These are phyloP conservation scores for Octodonta nipae DNA, from an alignment of 2,888 invertebrate genomes.

Conservation along the genomic window DNA sequence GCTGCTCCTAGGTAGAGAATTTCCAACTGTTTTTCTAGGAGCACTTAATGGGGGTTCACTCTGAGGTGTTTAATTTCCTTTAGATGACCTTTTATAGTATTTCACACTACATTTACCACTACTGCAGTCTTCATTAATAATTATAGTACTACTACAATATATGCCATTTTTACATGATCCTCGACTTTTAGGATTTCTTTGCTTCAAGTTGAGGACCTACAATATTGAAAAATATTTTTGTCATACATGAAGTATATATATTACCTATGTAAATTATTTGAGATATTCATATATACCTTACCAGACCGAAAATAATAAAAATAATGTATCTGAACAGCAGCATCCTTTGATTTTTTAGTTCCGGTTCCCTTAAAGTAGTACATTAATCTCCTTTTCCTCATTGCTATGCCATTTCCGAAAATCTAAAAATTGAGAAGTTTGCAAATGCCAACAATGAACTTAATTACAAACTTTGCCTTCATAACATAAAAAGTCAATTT, in stretches of 20 bases:
- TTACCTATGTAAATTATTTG: neutral
- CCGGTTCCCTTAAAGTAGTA: slow-evolving; percentile 3
- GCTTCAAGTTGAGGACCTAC: neutral
- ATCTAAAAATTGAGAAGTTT: no score
- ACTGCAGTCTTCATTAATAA: slow-evolving; percentile 1
- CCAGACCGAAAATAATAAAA: slow-evolving; percentile 4
- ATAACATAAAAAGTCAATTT: no score
- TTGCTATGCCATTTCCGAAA: slow-evolving; percentile 1
- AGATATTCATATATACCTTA: neutral
- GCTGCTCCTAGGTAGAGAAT: slow-evolving; percentile 2
- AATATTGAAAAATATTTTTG: neutral
- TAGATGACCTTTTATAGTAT: slow-evolving; percentile 3
- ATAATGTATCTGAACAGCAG: neutral
- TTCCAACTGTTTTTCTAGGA: slow-evolving; percentile 3
- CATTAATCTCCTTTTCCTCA: slow-evolving; percentile 1
- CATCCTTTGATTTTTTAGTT: slow-evolving; percentile 2
- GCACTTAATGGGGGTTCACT: slow-evolving; percentile 2
- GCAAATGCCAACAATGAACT: no score
- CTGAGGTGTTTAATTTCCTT: slow-evolving; percentile 3
- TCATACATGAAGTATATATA: neutral
- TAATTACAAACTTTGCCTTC: no score
- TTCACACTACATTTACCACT: slow-evolving; percentile 3
- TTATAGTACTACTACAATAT: slow-evolving; percentile 4
- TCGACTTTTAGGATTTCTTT: neutral
- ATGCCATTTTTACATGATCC: slow-evolving; percentile 3